Conservation (phyloP, 2,888 invertebrate genomes). For the Thereva unica region DNA sequence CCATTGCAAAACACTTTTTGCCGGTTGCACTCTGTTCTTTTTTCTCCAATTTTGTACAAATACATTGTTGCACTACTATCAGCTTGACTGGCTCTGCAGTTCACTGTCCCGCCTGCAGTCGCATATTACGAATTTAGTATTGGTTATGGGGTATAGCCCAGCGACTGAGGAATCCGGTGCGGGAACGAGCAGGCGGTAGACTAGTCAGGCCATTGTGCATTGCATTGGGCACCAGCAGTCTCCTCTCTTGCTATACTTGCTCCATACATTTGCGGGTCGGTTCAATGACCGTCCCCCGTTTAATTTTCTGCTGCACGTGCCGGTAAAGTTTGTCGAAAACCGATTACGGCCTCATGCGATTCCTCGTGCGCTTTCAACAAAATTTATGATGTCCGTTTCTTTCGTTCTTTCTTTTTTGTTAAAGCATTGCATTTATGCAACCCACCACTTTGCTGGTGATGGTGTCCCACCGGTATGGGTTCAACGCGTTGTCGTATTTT, state of each 20-base stretch:
- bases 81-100: too few relatives aligned
- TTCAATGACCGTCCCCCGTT: constrained; percentile 29
- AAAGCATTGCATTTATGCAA: not conserved
- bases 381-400: constrained; percentile 8
- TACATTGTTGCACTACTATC: too few relatives aligned
- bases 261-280: constrained; percentile 18
- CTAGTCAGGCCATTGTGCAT: constrained; percentile 7
- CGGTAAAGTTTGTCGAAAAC: constrained; percentile 36
- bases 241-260: not conserved
- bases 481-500: too few relatives aligned
- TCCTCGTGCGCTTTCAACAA: constrained; percentile 10
- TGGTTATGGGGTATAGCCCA: too few relatives aligned
- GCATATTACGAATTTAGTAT: too few relatives aligned
- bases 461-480: not conserved
- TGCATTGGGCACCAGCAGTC: not conserved
- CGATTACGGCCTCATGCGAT: constrained; percentile 38
- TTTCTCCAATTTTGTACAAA: too few relatives aligned
- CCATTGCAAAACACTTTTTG: too few relatives aligned
- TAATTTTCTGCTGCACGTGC: constrained; percentile 30
- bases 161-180: too few relatives aligned
- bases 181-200: too few relatives aligned
- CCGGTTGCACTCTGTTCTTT: too few relatives aligned
- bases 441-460: constrained; percentile 1
- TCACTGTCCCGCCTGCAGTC: too few relatives aligned
- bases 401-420: constrained; percentile 11